Base-by-base conservation (phyloP, 2,888 invertebrate genomes). In the Cephus rjabovi region DNA sequence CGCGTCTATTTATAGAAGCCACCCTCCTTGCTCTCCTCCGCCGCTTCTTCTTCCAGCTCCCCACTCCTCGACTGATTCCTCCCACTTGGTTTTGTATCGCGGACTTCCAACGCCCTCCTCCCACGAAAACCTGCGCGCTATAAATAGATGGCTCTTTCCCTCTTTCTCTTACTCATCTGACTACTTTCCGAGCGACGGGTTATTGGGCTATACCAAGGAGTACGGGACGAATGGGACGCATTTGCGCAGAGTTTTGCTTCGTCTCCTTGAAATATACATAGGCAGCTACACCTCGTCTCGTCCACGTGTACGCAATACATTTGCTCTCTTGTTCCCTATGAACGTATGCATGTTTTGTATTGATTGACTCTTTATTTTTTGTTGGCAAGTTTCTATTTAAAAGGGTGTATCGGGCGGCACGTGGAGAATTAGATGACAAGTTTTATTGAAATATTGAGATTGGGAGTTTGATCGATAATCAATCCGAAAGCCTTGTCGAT, bases 1-100 rank as follows among this genome's bases (percentile, higher is more conserved):
- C 84, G 84, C 75, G 83, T 86, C 86, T 90, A 90, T 89, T 89
- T 87, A 86, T 89, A 89, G 86, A 79, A 80, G 82, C 83, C 83
- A 81, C 84, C 81, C 75, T 79, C 73, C 79, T 73, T 73, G 70
- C 75, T 75, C 35, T 33, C 37, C 78, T 79, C 74, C 69, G 79
- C 74, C 79, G 76, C 79, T 79, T 79, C 68, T 69, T 74, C 76
- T 70, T 76, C 73, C 80, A 81, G 77, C 84, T 79, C 76, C 56
- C 73, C 74, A 68, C 77, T 80, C 81, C 80, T 80, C 83, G 83
- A 84, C 82, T 23, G 15, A 71, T 31, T 37, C 73, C 37, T 73
- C 69, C 35, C 73, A 34, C 69, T n/a, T 23, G 56, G 35, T 33
- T 70, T 31, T 71, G 75, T 37, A 34, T 70, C 74, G 30, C 73